Evolutionary conservation across 2,888 invertebrate species (phyloP).

Genomic region (Dasypogon diadema): DNA sequence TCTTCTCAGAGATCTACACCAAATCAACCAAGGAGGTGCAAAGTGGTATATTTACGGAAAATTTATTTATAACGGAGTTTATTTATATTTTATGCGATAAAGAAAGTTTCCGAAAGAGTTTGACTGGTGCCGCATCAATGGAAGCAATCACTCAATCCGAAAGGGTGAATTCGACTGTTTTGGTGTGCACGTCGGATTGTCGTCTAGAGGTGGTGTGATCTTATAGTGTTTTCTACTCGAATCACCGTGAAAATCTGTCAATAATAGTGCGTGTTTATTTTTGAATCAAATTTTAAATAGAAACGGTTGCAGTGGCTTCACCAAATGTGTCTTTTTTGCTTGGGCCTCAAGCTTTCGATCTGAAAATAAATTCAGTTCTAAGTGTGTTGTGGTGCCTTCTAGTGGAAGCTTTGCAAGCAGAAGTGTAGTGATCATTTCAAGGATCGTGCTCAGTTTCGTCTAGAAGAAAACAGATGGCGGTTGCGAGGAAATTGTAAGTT

Average conservation of each 20-base stretch:
- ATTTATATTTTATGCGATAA: slow-evolving; percentile 49
- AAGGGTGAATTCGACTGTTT: not conserved
- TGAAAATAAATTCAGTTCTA: slow-evolving; percentile 35
- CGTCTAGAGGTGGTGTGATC: not conserved
- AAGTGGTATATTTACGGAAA: slow-evolving; percentile 39
- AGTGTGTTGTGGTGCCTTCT: slow-evolving; percentile 18
- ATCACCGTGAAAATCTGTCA: slow-evolving; percentile 2
- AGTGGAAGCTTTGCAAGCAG: slow-evolving; percentile 18
- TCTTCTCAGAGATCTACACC: slow-evolving; percentile 47
- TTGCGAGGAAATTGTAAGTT: not conserved
- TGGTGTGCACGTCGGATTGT: not conserved
- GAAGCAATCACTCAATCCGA: slow-evolving; percentile 28
- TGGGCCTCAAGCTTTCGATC: slow-evolving; percentile 9
- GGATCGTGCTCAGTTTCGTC: not conserved
- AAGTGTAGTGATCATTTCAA: not conserved
- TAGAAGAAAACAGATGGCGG: not conserved
- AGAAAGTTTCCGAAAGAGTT: slow-evolving; percentile 41
- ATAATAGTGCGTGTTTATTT: slow-evolving; percentile 28
- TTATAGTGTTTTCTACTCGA: not conserved
- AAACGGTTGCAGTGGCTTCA: slow-evolving; percentile 33
- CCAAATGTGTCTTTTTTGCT: slow-evolving; percentile 19
- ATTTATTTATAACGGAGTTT: slow-evolving; percentile 50
- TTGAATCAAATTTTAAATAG: slow-evolving; percentile 43
- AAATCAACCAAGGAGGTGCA: slow-evolving; percentile 49
- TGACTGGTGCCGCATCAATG: slow-evolving; percentile 21